A percentile compares a stretch with the other conserved stretches of the same genome.
These are phyloP conservation scores for Trichosurus vulpecula DNA, from an alignment of 2,797 vertebrate genomes.

Conservation along the genomic window DNA sequence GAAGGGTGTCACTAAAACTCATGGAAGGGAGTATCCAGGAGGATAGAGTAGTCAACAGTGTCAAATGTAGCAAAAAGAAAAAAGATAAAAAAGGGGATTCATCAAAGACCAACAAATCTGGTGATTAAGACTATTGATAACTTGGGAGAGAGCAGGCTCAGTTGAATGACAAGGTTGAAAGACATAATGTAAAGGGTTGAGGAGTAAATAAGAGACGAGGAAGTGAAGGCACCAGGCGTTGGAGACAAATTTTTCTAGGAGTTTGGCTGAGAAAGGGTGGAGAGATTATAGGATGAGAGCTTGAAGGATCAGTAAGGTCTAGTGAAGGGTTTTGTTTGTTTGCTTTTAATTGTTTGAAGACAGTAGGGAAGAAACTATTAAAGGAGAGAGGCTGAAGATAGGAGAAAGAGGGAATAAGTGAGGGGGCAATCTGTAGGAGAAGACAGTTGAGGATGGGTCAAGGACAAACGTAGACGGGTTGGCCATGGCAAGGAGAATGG, in stretches of 20 bases:
- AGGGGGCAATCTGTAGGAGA: neutral
- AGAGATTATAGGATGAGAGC: neutral
- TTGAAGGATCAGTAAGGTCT: neutral
- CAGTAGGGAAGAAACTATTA: neutral
- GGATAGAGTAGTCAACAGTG: neutral
- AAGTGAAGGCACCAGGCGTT: neutral
- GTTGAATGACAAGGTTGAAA: neutral
- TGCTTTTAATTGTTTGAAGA: neutral
- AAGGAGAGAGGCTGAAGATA: neutral
- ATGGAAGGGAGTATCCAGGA: neutral
- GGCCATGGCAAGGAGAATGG: neutral
- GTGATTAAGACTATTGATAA: neutral
- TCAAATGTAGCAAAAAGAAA: neutral
- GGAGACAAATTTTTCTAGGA: neutral
- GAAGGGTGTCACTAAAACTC: neutral
- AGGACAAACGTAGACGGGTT: neutral
- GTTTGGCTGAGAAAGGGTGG: neutral
- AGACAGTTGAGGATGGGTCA: neutral
- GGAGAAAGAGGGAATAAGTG: neutral
- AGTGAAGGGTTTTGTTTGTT: neutral
- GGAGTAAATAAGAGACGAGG: neutral
- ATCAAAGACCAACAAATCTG: neutral
- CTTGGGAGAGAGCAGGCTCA: neutral
- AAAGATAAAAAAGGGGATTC: neutral
- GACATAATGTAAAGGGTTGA: neutral